Evolutionary conservation across 2,797 vertebrate genomes (phyloP).

Genomic region (Crenuchus spilurus): DNA sequence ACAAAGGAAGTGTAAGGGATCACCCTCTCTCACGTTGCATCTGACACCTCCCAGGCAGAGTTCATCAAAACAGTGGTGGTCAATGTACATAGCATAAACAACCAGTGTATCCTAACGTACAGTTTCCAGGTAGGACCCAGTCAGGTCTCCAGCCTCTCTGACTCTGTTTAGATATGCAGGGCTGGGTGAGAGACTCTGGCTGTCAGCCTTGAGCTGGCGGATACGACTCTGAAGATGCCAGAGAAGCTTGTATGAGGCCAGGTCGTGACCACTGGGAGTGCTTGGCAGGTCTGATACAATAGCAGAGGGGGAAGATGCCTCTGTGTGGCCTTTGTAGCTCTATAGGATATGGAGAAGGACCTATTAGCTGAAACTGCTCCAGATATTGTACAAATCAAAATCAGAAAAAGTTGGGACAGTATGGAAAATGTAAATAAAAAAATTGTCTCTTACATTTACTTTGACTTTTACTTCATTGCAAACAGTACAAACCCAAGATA

Average conservation of each 20-base stretch:
- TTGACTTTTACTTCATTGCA: too few species aligned
- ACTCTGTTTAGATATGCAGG: background rate
- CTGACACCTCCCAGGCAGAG: too few species aligned
- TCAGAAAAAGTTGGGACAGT: too few species aligned
- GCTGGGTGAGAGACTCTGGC: conserved; percentile 41
- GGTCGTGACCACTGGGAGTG: conserved; percentile 51
- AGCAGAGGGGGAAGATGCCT: conserved; percentile 49
- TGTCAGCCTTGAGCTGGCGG: conserved; percentile 75
- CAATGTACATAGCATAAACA: background rate
- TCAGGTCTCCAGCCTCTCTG: conserved; percentile 38
- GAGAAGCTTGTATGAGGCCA: conserved; percentile 70
- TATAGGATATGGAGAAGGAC: conserved; percentile 40
- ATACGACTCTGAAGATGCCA: conserved; percentile 75
- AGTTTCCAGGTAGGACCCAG: conserved; percentile 57
- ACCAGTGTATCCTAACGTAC: conserved; percentile 40
- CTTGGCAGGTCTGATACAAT: conserved; percentile 39
- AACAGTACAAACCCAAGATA: too few species aligned
- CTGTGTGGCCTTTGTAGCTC: conserved; percentile 53
- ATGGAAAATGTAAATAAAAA: too few species aligned
- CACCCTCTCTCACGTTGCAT: too few species aligned
- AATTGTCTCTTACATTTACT: too few species aligned
- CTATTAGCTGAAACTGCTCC: too few species aligned
- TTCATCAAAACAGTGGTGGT: too few species aligned
- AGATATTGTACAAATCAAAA: too few species aligned
- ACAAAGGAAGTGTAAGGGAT: too few species aligned